Base-by-base conservation (phyloP, 1,140 invertebrate genomes). In the Macrosteles quadrilineatus region DNA sequence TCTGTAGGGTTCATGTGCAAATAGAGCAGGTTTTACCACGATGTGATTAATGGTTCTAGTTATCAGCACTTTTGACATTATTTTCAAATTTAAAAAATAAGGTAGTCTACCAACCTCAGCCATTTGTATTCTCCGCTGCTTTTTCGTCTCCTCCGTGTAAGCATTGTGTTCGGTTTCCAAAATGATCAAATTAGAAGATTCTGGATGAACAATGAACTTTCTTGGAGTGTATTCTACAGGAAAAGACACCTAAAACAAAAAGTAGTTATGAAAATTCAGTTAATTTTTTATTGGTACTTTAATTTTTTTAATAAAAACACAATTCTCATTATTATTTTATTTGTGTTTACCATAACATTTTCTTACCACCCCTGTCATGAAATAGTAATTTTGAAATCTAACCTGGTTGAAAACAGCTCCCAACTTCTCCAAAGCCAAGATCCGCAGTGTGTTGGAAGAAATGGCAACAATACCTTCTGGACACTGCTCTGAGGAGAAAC, bases 401-500 rank as follows among this genome's bases (percentile, higher is more conserved):
- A 87, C 85, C 81, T 99, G 97, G 84, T 99, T 99, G 78, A 99
- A 99, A 2, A 99, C 96, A 0, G 96, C 97, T 0, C 98, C 98
- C 0, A 99, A 82, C 81, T 99, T 99, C 81, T 99, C 98, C 17
- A 99, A 82, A 0, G 98, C 97, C 77, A 99, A 87, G 87, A 99
- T 99, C 73, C 96, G 87, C 29, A 99, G 83, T 0, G 97, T 99
- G 77, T 99, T 99, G 0, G 94, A 94, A 0, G 97, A 98, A 80
- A 99, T 99, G 0, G 98, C 98, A 6, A 99, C 98, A 74, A 99
- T 98, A 73, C 97, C 98, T 82, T 99, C 98, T 0, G 96, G 95
- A 86, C 98, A 99, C 81, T 99, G 98, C 82, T 99, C 97, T 70
- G 96, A 98, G 69, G 95, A 95, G 79, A 99, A 99, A 12, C 97